Evolutionary conservation across 2,113 vertebrate genomes (phyloP).

Genomic region (Microcebus ravelobensis): DNA sequence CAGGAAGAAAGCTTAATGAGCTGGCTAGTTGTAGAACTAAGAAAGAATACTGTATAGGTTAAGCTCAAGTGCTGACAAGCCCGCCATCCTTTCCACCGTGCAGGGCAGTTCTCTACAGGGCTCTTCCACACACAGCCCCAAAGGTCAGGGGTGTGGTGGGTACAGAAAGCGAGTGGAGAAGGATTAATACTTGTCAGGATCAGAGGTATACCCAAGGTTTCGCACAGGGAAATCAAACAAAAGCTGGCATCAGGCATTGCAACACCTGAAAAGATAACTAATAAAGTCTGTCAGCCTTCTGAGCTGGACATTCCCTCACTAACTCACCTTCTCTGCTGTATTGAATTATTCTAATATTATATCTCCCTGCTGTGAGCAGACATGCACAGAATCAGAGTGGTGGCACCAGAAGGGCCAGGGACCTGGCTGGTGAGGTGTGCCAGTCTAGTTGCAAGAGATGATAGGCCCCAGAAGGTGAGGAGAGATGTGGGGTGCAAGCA

Average conservation of each 20-base stretch:
- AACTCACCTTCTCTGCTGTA: neutral
- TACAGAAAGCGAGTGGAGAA: neutral
- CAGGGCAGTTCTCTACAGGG: neutral
- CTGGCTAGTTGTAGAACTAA: slow-evolving; percentile 2
- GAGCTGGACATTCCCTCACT: neutral
- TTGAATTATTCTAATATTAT: neutral
- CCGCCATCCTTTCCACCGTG: neutral
- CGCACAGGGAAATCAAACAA: neutral
- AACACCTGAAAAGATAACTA: neutral
- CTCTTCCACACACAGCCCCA: neutral
- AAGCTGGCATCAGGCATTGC: neutral
- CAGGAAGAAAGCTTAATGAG: neutral
- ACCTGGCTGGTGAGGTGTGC: neutral
- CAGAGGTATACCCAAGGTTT: neutral
- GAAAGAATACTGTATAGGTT: neutral
- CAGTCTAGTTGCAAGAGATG: neutral
- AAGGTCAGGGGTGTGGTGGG: neutral
- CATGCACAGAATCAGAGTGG: neutral
- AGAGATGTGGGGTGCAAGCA: neutral
- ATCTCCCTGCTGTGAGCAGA: neutral
- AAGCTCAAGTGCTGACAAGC: neutral
- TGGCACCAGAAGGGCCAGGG: neutral
- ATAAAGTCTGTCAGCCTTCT: neutral
- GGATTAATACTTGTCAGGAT: neutral
- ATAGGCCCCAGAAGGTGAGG: neutral